Evolutionary conservation across 2,888 invertebrate species (phyloP).

Genomic region (Protula sp.): DNA sequence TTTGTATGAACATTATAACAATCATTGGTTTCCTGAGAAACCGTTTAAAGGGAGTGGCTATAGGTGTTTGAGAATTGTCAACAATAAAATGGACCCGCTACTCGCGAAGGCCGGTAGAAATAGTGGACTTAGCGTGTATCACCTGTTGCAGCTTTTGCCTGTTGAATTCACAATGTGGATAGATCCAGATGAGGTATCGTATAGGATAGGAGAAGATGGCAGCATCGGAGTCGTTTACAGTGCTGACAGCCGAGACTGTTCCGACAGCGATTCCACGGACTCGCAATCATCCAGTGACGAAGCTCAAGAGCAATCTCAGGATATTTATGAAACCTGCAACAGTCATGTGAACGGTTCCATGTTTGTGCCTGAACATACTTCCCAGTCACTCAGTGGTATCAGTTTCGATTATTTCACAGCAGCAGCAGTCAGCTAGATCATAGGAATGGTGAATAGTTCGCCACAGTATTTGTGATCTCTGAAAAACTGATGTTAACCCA

Average conservation of each 20-base stretch:
- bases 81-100: slow-evolving; percentile 67
- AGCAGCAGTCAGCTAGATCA: too few relatives aligned
- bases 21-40: slow-evolving; percentile 71
- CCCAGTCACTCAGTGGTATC: too few relatives aligned
- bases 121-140: slow-evolving; percentile 61
- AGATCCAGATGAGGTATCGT: slow-evolving; percentile 68
- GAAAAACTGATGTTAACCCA: too few relatives aligned
- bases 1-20: slow-evolving; percentile 57
- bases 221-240: slow-evolving; percentile 61
- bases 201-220: slow-evolving; percentile 64
- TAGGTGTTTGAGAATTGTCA: slow-evolving; percentile 65
- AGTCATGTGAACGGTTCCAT: too few relatives aligned
- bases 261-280: too few relatives aligned
- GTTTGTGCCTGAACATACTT: too few relatives aligned
- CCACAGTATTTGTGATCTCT: too few relatives aligned
- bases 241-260: too few relatives aligned
- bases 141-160: slow-evolving; percentile 62
- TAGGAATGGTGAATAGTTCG: too few relatives aligned
- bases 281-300: too few relatives aligned
- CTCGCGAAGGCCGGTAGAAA: slow-evolving; percentile 64
- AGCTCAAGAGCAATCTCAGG: too few relatives aligned
- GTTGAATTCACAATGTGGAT: slow-evolving; percentile 73
- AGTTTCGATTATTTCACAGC: too few relatives aligned
- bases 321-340: background rate
- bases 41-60: slow-evolving; percentile 69